These are phyloP conservation scores for Oryzias dopingdopingensis DNA, from an alignment of 2,797 vertebrate genomes.

Conservation along the genomic window DNA sequence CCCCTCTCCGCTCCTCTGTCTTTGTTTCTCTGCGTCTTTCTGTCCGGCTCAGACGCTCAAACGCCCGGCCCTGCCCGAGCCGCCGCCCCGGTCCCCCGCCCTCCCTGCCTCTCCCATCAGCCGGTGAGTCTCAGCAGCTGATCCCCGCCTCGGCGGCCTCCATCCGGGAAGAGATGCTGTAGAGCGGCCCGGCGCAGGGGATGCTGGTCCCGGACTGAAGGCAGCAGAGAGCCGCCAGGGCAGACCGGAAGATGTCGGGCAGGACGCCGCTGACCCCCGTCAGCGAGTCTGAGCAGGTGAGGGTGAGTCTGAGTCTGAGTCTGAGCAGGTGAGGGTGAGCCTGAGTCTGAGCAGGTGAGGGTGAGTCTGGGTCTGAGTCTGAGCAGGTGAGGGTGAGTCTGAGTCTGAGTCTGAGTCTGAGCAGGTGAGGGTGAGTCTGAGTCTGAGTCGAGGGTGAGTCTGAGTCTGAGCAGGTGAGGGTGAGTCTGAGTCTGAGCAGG, in stretches of 20 bases:
- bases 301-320: not conserved
- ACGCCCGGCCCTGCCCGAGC: slow-evolving; percentile 35
- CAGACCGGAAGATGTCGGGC: slow-evolving; percentile 78
- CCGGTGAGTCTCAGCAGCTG: slow-evolving; percentile 33
- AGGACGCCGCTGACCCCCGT: slow-evolving; percentile 87
- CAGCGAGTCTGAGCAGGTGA: slow-evolving; percentile 73
- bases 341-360: no score
- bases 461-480: no score
- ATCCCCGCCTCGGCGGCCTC: slow-evolving; percentile 29
- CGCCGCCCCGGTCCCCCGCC: slow-evolving; percentile 34
- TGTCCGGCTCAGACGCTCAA: slow-evolving; percentile 2
- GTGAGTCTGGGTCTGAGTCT: no score
- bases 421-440: no score
- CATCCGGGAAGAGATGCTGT: slow-evolving; percentile 28
- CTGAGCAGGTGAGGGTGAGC: no score
- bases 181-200: slow-evolving; percentile 27
- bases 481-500: no score
- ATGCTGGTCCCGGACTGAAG: slow-evolving; percentile 33
- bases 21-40: slow-evolving; percentile 23
- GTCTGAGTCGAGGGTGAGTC: no score
- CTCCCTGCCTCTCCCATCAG: slow-evolving; percentile 5
- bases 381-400: no score
- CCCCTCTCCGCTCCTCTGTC: not conserved
- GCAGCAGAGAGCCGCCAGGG: slow-evolving; percentile 11
- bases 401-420: no score